phyloP scores from a whole-genome alignment of 2,113 vertebrate genomes.

The Rhinoptilus africanus region DNA sequence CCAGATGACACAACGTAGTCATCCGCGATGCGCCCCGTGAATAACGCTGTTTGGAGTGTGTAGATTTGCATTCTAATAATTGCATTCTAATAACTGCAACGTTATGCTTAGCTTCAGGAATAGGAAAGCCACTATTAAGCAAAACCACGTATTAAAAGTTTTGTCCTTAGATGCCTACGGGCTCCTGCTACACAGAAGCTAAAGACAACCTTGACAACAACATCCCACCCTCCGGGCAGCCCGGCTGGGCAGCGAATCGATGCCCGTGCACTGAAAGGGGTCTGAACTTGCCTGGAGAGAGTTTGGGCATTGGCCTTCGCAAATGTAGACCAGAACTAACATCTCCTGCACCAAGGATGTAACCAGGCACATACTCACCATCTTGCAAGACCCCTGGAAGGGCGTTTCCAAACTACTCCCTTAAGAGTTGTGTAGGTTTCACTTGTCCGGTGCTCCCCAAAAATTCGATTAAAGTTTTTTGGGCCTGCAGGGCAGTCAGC shows the following conservation, averaged over 20 bases:
- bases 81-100: background rate
- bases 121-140: background rate
- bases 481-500: background rate
- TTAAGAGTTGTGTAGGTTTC: fast-evolving
- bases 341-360: fast-evolving
- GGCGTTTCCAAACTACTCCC: background rate
- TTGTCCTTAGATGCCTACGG: fast-evolving
- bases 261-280: fast-evolving
- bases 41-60: fast-evolving
- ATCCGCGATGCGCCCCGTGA: fast-evolving
- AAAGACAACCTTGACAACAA: fast-evolving
- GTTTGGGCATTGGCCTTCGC: fast-evolving
- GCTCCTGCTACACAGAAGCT: background rate
- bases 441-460: background rate
- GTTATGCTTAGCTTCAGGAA: background rate
- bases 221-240: fast-evolving
- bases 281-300: background rate
- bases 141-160: fast-evolving
- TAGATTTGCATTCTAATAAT: fast-evolving
- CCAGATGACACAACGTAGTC: fast-evolving
- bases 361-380: fast-evolving
- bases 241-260: fast-evolving
- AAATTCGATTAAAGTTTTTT: fast-evolving
- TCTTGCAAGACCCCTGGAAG: background rate
- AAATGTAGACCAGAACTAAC: fast-evolving